Base-by-base conservation (phyloP, 2,113 vertebrate species). In the Cairina moschata region DNA sequence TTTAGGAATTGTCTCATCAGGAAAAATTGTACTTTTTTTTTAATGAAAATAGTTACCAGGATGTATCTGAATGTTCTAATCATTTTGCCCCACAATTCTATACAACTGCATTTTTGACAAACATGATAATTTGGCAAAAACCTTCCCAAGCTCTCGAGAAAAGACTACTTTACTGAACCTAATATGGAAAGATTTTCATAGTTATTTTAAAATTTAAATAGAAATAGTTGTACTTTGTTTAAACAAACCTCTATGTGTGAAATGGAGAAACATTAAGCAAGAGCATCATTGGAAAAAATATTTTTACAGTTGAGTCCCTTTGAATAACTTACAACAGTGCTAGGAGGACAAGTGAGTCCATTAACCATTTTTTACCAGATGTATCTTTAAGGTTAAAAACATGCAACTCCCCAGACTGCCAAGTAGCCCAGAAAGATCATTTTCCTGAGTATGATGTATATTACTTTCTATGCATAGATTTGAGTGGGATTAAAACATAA, bases 401-500 rank as follows among this genome's bases (percentile, higher is more conserved):
- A 29, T 60, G 10, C 48, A 60, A 54, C 12, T 95, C 46, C 40
- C 25, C 4, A 2, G 86, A 76, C 54, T 75, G 48, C 60, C 68
- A 83, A 65, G 46, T 78, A 79, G 44, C 59, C 73, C 84, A 93
- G 78, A 89, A 92, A 34, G 40, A 84, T 16, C 15, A 6, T 55
- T 91, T 89, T 80, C 52, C 68, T 29, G 62, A 22, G 42, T 86
- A 36, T 77, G 31, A 56, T 52, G 9, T 83, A 25, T 75, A 55
- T 68, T 74, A 84, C 23, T 74, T 91, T 81, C 83, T 93, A 91
- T 92, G 76, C 67, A 84, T 52, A 87, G 55, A 78, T 93, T 94
- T 83, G 87, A 93, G 36, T 88, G 84, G 42, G 81, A 83, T 89
- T 82, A 52, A 83, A 72, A 65, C 83, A 79, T 20, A 91, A 56